Base-by-base conservation (phyloP, 2,888 invertebrate species). In the Idaea dimidiata region DNA sequence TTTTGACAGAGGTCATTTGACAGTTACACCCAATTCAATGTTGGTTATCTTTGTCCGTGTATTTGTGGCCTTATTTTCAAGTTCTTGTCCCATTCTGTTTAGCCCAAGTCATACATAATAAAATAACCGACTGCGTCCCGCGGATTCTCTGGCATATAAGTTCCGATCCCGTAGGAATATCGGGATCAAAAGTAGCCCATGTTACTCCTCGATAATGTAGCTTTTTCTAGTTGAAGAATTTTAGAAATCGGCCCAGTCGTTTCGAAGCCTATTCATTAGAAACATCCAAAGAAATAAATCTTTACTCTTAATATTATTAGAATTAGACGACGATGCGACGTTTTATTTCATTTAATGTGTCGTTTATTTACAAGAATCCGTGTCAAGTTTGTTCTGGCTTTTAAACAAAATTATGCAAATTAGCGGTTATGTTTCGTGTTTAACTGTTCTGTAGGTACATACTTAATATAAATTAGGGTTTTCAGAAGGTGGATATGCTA, bases 331-430 rank as follows among this genome's bases (percentile, higher is more conserved):
- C 24, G 24, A 24, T 5, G 24, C 24, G 24, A 24, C 82, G 86
- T 89, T 86, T 85, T 84, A 85, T 81, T 80, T 77, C 82, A 82
- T 88, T 89, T 88, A 89, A 87, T 85, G 84, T 84, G 84, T 81
- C 88, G 86, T 88, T 88, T 87, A 83, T 88, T 88, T 87, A 83
- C 73, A 81, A 82, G 83, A 87, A 87, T 84, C 81, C 87, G 82
- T 43, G 1, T 24, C 24, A 24, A 24, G 24, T 87, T 86, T 86
- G 84, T 82, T 86, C 77, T 82, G 77, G 54, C 71, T 57, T 82
- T 78, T 74, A 73, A 70, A 75, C 75, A 66, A 82, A 86, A 88
- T 88, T 88, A 89, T 88, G 87, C 78, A 80, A 87, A 88, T 86
- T 14, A 8, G 43, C 10, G 43, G 43, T 43, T 43, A 43, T 43